Evolutionary conservation across 2,888 invertebrate genomes (phyloP), one percentile per base, ranked within the genome.

Genomic region (Sturmia bella): DNA sequence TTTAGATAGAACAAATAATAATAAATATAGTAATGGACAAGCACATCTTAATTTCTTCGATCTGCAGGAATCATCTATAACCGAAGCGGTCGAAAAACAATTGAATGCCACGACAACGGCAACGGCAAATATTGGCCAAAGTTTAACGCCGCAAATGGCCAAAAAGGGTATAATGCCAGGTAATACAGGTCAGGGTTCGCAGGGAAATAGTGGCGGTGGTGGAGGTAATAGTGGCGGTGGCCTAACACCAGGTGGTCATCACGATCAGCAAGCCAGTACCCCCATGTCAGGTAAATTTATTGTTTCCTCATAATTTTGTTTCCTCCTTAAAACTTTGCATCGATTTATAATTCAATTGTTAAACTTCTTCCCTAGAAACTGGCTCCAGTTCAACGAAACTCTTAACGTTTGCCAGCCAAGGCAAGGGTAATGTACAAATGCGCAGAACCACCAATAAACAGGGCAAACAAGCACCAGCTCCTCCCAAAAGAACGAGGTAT

Each of bases 401-500:
- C 83, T 93, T 93, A 85, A 94, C 94, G 24, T 95, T 94, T 89
- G 93, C 93, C 86, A 90, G 92, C 57, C 92, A 92, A 83, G 92
- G 92, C 85, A 94, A 93, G 86, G 93, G 93, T 84, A 92, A 93
- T 86, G 97, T 97, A 64, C 97, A 96, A 92, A 94, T 97, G 94
- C 93, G 97, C 82, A 93, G 96, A 86, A 95, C 96, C 66, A 96
- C 96, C 80, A 96, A 96, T 91, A 94, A 96, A 85, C 95, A 96
- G 89, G 97, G 97, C 85, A 98, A 98, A 91, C 96, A 96, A 88
- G 98, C 98, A 32, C 99, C 99, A 54, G 96, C 97, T 19, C 98
- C 98, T 80, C 98, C 98, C 39, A 98, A 98, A 91, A 93, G 98
- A 86, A 98, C 98, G 85, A 97, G 97, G 96, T 97, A 92, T 48